Evolutionary conservation across 2,797 vertebrate genomes (phyloP).

Genomic region (Sebastolobus alascanus): DNA sequence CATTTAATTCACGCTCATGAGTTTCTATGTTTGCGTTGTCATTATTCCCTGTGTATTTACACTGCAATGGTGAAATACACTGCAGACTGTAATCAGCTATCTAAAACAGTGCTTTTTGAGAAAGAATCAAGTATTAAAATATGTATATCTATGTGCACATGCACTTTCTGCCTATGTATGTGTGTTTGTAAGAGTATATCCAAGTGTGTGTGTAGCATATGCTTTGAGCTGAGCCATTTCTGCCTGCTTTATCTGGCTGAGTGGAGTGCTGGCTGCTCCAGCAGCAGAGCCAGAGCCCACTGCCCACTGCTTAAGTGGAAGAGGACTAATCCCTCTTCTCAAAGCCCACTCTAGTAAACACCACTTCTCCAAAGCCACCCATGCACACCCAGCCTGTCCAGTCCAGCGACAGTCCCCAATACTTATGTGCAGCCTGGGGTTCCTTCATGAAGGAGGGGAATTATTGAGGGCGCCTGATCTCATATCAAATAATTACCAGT

Average conservation of each 20-base stretch:
- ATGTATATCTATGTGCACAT: background rate
- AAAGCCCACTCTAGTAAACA: constrained; percentile 73
- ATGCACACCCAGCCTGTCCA: constrained; percentile 70
- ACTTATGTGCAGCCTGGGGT: constrained; percentile 20
- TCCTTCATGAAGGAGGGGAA: background rate
- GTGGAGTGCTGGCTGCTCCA: constrained; percentile 64
- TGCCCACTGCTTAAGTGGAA: constrained; percentile 76
- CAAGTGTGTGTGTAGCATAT: constrained; percentile 32
- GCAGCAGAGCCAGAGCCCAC: constrained; percentile 61
- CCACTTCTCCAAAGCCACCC: constrained; percentile 75
- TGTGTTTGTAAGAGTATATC: constrained; percentile 32
- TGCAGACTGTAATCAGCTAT: constrained; percentile 23
- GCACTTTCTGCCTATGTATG: constrained; percentile 1
- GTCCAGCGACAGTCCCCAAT: constrained; percentile 31
- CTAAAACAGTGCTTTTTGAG: constrained; percentile 17
- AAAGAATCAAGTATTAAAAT: background rate
- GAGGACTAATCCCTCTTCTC: constrained; percentile 78
- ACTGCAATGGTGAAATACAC: background rate
- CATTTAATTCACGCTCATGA: constrained; percentile 67
- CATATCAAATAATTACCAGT: constrained; percentile 71
- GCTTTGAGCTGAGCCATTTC: constrained; percentile 64
- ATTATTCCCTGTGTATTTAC: constrained; percentile 45
- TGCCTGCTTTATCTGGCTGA: constrained; percentile 72
- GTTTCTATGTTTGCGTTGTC: constrained; percentile 58
- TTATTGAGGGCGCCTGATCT: constrained; percentile 48